These are phyloP conservation scores for Dryococelus australis DNA, from an alignment of 2,888 invertebrate species.

Conservation along the genomic window DNA sequence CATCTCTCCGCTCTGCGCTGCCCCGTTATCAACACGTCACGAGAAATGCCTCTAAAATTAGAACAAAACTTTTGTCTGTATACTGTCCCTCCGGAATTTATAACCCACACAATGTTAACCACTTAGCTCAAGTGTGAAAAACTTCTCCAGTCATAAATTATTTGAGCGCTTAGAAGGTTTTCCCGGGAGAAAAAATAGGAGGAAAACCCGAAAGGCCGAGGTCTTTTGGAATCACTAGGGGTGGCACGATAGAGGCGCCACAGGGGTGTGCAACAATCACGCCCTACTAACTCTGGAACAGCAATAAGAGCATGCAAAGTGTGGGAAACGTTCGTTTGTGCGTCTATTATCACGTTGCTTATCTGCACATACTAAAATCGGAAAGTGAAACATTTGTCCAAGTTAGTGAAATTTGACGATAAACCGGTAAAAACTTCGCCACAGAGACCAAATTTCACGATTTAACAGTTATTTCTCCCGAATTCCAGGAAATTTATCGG, in stretches of 20 bases:
- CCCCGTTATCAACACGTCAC: neutral
- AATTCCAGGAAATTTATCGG: no score
- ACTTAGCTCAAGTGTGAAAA: slow-evolving; percentile 27
- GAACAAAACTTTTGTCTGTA: slow-evolving; percentile 28
- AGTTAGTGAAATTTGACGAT: no score
- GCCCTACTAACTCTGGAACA: no score
- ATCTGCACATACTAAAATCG: no score
- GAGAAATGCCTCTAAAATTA: slow-evolving; percentile 12
- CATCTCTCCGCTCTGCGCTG: neutral
- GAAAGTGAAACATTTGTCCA: no score
- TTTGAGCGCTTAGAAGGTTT: slow-evolving; percentile 5
- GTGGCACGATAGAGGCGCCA: neutral
- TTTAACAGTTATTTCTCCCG: no score
- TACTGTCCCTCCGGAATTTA: slow-evolving; percentile 19
- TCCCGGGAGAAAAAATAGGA: neutral
- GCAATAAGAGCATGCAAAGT: no score
- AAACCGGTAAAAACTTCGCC: no score
- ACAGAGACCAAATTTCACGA: no score
- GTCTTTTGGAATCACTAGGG: neutral
- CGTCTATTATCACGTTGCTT: no score
- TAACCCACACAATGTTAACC: slow-evolving; percentile 27
- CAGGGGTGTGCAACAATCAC: neutral
- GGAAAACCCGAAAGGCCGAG: neutral
- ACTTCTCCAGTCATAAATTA: slow-evolving; percentile 23
- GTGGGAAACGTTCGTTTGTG: no score